Base-by-base conservation (phyloP, 2,797 vertebrate species). In the Denticeps clupeoides region DNA sequence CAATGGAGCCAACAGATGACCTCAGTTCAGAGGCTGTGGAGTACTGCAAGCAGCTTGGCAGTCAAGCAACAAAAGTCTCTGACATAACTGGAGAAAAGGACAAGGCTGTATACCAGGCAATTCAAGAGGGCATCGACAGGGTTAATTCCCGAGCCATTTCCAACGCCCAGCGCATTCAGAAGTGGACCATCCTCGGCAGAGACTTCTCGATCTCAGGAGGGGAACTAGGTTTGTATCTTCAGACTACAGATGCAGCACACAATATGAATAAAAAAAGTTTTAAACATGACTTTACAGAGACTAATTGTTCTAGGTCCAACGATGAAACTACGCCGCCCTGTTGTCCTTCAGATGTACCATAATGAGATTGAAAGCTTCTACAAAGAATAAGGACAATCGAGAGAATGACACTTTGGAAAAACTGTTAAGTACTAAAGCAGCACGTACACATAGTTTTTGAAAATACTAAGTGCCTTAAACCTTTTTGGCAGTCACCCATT, bases 151-250 rank as follows among this genome's bases (percentile, higher is more conserved):
- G 53, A 0, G 87, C 87, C 0, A 72, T 67, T 0, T 87, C 87
- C 40, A 83, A 82, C 1, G 86, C 87, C 40, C 83, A 92, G 4
- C 73, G 72, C 37, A 79, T 92, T 59, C 81, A 90, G 46, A 93
- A 91, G 64, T 92, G 89, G 86, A 75, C 47, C 6, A 46, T 93
- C 46, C 70, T 94, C 7, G 62, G 56, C 37, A 82, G 75, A 51
- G 89, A 93, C 60, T 94, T 93, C 52, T 92, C 89, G 29, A 79
- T 92, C 59, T 67, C 75, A 0, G 88, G 88, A 8, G 88, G 88
- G n/a, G n/a, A n/a, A n/a, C n/a, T n/a, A n/a, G n/a, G n/a, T n/a
- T 12, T 0, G 6, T 25, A 19, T 38, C 5, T 7, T 4, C 8
- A n/a, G 60, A 38, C 3, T 16, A 13, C 5, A 26, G 19, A 4